Evolutionary conservation across 2,113 vertebrate genomes (phyloP).

Genomic region (Cephalopholis sonnerati): DNA sequence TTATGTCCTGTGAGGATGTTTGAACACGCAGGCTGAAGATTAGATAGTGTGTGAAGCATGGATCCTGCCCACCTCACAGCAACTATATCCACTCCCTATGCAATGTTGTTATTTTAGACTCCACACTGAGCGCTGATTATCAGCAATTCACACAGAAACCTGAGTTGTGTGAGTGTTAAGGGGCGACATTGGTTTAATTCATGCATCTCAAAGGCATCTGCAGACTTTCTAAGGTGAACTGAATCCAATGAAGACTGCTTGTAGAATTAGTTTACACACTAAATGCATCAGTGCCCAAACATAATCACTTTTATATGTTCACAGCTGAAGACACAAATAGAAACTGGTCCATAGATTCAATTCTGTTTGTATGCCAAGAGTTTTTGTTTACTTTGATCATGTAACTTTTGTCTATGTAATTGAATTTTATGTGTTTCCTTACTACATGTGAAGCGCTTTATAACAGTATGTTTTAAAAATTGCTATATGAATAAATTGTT

Average conservation of each 20-base stretch:
- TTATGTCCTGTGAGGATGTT: slow-evolving; percentile 30
- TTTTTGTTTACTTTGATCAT: no score
- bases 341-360: no score
- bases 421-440: no score
- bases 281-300: background rate
- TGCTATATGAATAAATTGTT: no score
- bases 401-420: no score
- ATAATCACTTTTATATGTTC: background rate
- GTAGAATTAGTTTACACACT: background rate
- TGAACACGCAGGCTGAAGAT: slow-evolving; percentile 49
- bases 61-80: slow-evolving; percentile 40
- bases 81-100: background rate
- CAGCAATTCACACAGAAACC: background rate
- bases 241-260: background rate
- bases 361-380: no score
- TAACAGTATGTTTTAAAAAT: no score
- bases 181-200: background rate
- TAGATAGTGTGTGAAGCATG: slow-evolving; percentile 15
- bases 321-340: background rate
- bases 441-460: no score
- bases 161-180: background rate
- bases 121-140: slow-evolving; percentile 16
- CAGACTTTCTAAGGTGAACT: background rate
- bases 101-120: slow-evolving; percentile 15
- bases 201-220: background rate